Conservation (phyloP, 2,797 vertebrate genomes). For the Diglossa cyanea region DNA sequence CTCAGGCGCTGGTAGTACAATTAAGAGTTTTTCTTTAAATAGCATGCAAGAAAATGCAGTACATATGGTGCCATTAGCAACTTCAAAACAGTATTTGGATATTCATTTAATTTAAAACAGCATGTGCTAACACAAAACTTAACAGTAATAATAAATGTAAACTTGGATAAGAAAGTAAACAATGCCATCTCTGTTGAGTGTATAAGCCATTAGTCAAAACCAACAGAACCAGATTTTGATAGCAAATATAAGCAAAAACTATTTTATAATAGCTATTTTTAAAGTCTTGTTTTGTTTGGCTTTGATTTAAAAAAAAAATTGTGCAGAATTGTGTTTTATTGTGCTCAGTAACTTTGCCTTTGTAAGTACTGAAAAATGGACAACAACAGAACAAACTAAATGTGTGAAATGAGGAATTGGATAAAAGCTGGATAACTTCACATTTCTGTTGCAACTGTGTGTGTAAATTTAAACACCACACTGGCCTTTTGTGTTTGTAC, state of each 20-base stretch:
- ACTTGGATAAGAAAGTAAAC: constrained; percentile 40
- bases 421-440: not conserved
- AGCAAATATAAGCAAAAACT: not conserved
- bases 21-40: constrained; percentile 55
- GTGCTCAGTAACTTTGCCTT: not conserved
- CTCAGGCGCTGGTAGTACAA: not conserved
- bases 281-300: not conserved
- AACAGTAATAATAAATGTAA: constrained; percentile 32
- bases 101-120: constrained; percentile 53
- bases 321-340: not conserved
- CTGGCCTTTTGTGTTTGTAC: not conserved
- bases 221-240: constrained; percentile 5
- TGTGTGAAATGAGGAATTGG: not conserved
- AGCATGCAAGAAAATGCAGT: constrained; percentile 14
- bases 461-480: not conserved
- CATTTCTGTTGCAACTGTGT: fast-evolving
- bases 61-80: constrained; percentile 41
- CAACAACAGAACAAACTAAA: not conserved
- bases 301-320: not conserved
- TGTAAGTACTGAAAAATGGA: not conserved
- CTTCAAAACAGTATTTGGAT: constrained; percentile 45
- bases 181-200: not conserved
- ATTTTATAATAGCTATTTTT: not conserved
- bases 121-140: constrained; percentile 19
- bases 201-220: not conserved